Conservation (phyloP, 2,113 vertebrate genomes). For the Actinemys pallida region DNA sequence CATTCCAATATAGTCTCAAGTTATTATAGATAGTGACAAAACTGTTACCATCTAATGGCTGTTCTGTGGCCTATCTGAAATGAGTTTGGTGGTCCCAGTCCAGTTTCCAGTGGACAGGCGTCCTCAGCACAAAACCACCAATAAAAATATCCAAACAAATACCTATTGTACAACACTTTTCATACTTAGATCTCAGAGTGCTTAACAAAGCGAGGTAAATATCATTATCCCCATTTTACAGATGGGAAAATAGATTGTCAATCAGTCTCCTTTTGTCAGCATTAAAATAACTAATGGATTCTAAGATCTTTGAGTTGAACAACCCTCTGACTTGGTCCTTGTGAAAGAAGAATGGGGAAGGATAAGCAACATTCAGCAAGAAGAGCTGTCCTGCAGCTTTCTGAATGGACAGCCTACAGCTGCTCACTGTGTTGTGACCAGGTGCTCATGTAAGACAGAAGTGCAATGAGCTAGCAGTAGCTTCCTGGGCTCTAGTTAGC, state of each 20-base stretch:
- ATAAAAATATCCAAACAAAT: not conserved
- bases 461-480: not conserved
- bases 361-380: not conserved
- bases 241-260: not conserved
- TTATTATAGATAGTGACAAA: not conserved
- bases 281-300: not conserved
- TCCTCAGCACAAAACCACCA: not conserved
- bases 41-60: not conserved
- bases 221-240: not conserved
- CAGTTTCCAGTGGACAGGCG: not conserved
- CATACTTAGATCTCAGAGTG: not conserved
- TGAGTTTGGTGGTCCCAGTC: not conserved
- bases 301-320: not conserved
- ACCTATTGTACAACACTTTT: not conserved
- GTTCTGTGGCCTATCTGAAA: not conserved
- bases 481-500: not conserved
- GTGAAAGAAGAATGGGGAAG: rapidly evolving
- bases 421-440: not conserved
- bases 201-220: not conserved
- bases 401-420: not conserved
- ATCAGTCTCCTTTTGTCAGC: not conserved
- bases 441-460: not conserved
- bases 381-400: not conserved
- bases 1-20: not conserved
- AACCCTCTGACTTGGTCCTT: not conserved